Evolutionary conservation across 1,140 invertebrate species (phyloP).

Genomic region (Achroia grisella): DNA sequence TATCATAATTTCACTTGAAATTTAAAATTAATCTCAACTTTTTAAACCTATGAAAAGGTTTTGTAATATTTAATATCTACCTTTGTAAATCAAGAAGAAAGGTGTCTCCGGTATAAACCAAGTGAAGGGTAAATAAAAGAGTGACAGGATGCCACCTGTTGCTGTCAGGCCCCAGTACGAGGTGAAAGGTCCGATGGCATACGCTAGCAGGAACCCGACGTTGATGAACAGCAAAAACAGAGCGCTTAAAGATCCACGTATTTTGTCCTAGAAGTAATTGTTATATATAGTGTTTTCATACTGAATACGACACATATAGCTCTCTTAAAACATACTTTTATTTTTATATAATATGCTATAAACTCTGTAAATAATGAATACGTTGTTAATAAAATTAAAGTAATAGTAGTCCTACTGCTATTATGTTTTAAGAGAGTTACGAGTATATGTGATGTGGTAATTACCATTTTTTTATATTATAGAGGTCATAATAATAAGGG

Average conservation of each 20-base stretch:
- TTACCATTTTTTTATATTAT: too few species aligned
- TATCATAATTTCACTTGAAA: too few species aligned
- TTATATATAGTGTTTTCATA: too few species aligned
- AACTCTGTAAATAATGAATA: too few species aligned
- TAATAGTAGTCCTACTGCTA: too few species aligned
- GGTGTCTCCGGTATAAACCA: constrained; percentile 91
- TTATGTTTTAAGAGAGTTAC: too few species aligned
- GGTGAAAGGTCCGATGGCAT: constrained; percentile 84
- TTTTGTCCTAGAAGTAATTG: constrained; percentile 66
- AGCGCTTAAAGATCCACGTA: constrained; percentile 85
- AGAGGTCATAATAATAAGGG: too few species aligned
- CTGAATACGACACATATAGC: too few species aligned
- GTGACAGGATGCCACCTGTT: constrained; percentile 76
- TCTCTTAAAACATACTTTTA: too few species aligned
- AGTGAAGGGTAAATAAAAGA: constrained; percentile 80
- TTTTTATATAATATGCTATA: too few species aligned
- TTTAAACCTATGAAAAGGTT: background rate
- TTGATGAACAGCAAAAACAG: constrained; percentile 86
- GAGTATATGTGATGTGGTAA: too few species aligned
- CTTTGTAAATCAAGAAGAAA: constrained; percentile 78
- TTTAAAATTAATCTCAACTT: background rate
- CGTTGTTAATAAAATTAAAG: too few species aligned
- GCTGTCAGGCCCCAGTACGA: constrained; percentile 81
- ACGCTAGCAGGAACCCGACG: constrained; percentile 85
- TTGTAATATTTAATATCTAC: constrained; percentile 22